Conservation (phyloP, 1,140 invertebrate species). For the Eriocheir sinensis region DNA sequence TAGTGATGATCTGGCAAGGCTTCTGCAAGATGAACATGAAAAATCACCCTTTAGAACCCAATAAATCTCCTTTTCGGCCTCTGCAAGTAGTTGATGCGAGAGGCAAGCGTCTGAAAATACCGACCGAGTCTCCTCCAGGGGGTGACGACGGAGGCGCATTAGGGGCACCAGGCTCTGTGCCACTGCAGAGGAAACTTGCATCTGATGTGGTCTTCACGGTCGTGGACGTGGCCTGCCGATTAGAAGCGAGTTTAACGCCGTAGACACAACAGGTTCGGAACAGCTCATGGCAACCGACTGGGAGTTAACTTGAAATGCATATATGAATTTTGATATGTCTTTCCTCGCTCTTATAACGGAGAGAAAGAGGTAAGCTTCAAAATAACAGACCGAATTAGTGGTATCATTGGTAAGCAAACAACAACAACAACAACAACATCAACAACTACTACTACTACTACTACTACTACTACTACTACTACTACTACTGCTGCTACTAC, state of each 20-base stretch:
- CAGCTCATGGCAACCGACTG: background rate
- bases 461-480: too few species aligned
- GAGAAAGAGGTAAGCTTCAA: too few species aligned
- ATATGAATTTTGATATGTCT: too few species aligned
- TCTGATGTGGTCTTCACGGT: background rate
- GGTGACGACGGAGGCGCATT: slow-evolving; percentile 1
- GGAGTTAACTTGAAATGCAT: background rate
- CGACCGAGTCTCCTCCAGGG: background rate
- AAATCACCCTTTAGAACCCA: too few species aligned
- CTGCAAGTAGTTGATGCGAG: too few species aligned
- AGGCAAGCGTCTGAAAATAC: too few species aligned
- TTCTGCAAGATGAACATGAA: too few species aligned
- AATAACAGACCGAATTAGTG: too few species aligned
- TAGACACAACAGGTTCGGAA: background rate
- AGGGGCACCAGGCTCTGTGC: background rate
- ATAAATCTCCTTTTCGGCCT: too few species aligned
- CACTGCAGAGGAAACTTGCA: background rate
- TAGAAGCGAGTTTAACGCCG: background rate
- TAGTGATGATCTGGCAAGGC: too few species aligned
- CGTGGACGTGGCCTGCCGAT: background rate
- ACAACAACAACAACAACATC: slow-evolving; percentile 14
- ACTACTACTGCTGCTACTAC: background rate
- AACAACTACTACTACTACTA: background rate
- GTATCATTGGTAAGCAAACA: background rate
- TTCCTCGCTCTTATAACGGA: too few species aligned